These are phyloP conservation scores for Epirrhoe tristata DNA, from an alignment of 2,888 invertebrate species.

Conservation along the genomic window DNA sequence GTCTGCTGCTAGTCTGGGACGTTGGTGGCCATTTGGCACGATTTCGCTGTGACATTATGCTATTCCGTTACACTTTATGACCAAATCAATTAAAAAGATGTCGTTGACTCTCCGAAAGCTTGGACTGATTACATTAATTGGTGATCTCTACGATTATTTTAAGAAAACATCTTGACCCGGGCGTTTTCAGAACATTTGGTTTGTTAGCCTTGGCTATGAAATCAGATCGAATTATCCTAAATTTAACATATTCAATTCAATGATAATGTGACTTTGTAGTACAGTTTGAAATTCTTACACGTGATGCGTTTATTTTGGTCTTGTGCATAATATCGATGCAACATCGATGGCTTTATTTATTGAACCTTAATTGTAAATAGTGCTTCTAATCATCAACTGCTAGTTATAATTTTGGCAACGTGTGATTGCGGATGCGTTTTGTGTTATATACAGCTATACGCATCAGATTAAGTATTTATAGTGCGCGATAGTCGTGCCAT, in stretches of 20 bases:
- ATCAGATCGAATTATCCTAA: slow-evolving; percentile 8
- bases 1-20: slow-evolving; percentile 60
- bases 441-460: slow-evolving; percentile 61
- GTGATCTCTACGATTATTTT: slow-evolving; percentile 18
- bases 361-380: slow-evolving; percentile 52
- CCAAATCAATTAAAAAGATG: slow-evolving; percentile 35
- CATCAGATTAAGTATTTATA: slow-evolving; percentile 68
- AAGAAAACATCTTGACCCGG: slow-evolving; percentile 25
- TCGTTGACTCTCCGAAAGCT: slow-evolving; percentile 30
- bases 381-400: slow-evolving; percentile 52
- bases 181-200: slow-evolving; percentile 26
- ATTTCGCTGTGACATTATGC: slow-evolving; percentile 39
- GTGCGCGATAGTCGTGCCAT: slow-evolving; percentile 67
- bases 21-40: slow-evolving; percentile 53
- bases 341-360: not conserved
- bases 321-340: not conserved
- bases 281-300: not conserved
- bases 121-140: slow-evolving; percentile 20
- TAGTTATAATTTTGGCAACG: slow-evolving; percentile 76
- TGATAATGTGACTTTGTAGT: slow-evolving; percentile 1
- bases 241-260: slow-evolving; percentile 1
- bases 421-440: slow-evolving; percentile 74
- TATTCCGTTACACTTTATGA: slow-evolving; percentile 45
- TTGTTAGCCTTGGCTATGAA: slow-evolving; percentile 25
- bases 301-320: not conserved